Evolutionary conservation across 2,113 vertebrate species (phyloP), one percentile per base, ranked within the genome.

Genomic region (Bambusicola thoracicus): DNA sequence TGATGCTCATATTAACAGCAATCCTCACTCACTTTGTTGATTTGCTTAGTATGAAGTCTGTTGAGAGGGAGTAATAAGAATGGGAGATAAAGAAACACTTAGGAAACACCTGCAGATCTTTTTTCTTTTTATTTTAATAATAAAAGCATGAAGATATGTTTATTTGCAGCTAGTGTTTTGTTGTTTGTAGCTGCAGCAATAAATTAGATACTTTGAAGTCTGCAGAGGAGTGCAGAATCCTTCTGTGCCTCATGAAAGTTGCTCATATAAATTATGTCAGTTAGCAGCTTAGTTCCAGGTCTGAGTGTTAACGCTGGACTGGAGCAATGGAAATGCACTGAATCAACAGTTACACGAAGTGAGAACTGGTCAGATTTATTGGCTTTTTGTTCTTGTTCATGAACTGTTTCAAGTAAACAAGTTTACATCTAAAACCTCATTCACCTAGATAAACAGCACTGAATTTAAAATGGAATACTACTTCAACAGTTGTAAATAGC

Each of bases 171-270:
- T 87, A 90, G 75, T 92, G 49, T 58, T 94, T 93, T 97, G 94
- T 96, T 92, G 81, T 91, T 89, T 86, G 89, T 84, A 85, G 95
- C 82, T 89, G 90, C 67, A 84, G 85, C 92, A 94, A 92, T 96
- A 95, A 97, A 91, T 92, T 58, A 93, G 91, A n/a, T 85, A 30
- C 91, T 97, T 97, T 95, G 94, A 97, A 97, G 92, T 95, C 51
- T 89, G 43, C 63, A 79, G 82, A 88, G 93, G 95, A 96, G 95
- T 96, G 46, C 69, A 92, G 92, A 96, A 87, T 79, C 84, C 96
- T 94, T 75, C 58, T 93, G 93, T 97, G 67, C 95, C 95, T 95
- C 95, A 10, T 79, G 79, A 34, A 14, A 95, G 74, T 79, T 96
- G 70, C 61, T 91, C 59, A 75, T 84, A 44, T 81, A 95, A 93